Evolutionary conservation across 2,888 invertebrate species (phyloP), one percentile per base, ranked within the genome.

Genomic region (Druceiella hillmani): DNA sequence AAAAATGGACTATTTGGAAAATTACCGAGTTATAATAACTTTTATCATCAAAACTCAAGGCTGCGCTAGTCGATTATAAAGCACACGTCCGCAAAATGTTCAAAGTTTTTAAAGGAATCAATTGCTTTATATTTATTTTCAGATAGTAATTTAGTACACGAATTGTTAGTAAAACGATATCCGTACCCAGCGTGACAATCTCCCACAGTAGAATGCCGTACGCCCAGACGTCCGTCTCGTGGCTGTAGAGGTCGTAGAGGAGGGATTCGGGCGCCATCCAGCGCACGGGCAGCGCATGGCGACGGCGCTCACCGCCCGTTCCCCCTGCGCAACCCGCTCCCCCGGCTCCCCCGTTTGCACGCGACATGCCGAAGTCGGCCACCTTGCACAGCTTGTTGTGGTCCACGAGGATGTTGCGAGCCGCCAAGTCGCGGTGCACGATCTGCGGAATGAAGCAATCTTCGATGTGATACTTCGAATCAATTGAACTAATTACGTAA

Each of bases 251-350:
- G 41, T 85, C 83, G 57, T 83, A 86, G 33, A 83, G 75, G 44
- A 89, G 62, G 0, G 87, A 82, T 59, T 89, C 89, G 1, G 89
- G 88, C 3, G 88, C 86, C 88, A 89, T 89, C 89, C 89, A 89
- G 14, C 85, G 69, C 33, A 85, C 81, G 0, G 83, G 83, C 50
- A 83, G 56, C 11, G 82, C 81, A 10, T 76, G 76, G 3, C 76
- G 64, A 1, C 46, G 45, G n/a, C 62, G 56, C 30, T 35, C 40
- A 12, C 42, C 33, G 27, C 24, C 40, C 38, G 40, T 68, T 66
- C 45, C 69, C 58, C 37, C 70, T 66, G 48, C 55, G 74, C 36
- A 70, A 60, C 45, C 68, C 66, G 4, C 68, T 6, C 40, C 22
- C 1, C 60, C 56, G 0, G 57, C 60, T 10, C 66, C 67, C 0